These are phyloP conservation scores for Ellobius talpinus DNA, from an alignment of 2,113 vertebrate species.

Conservation along the genomic window DNA sequence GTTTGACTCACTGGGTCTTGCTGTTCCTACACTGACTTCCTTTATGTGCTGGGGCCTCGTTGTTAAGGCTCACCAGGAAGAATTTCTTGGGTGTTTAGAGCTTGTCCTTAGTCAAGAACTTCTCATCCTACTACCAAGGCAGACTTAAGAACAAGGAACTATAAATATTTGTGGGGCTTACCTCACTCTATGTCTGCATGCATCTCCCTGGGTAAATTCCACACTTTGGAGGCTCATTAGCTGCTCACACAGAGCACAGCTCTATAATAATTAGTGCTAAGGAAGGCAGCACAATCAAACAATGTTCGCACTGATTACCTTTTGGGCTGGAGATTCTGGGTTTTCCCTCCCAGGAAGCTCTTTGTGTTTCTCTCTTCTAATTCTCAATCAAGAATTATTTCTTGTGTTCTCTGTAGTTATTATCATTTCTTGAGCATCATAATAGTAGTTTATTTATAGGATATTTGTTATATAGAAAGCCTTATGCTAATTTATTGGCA, in stretches of 20 bases:
- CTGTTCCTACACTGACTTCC: background rate
- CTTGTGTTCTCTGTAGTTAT: background rate
- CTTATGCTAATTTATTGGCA: background rate
- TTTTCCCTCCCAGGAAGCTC: background rate
- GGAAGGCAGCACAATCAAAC: conserved; percentile 77
- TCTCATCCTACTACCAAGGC: background rate
- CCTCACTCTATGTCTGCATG: conserved; percentile 50
- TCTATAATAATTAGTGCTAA: conserved; percentile 83
- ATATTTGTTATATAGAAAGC: background rate
- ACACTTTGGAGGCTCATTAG: conserved; percentile 81
- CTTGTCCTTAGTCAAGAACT: background rate
- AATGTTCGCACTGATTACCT: conserved; percentile 78
- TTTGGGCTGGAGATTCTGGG: conserved; percentile 57
- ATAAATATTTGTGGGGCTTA: conserved; percentile 54
- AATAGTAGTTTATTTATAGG: background rate
- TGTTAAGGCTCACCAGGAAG: background rate
- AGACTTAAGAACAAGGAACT: background rate
- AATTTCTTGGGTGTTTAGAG: background rate
- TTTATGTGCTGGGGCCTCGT: background rate
- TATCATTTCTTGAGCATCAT: background rate
- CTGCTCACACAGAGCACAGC: conserved; percentile 70
- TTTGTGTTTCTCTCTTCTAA: conserved; percentile 33
- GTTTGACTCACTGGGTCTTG: background rate
- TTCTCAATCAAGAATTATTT: background rate
- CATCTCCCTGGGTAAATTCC: conserved; percentile 79